A percentile compares a stretch with the other conserved stretches of the same genome.
Evolutionary conservation across 2,113 vertebrate species (phyloP).

Genomic region (Microcebus griseorufus): DNA sequence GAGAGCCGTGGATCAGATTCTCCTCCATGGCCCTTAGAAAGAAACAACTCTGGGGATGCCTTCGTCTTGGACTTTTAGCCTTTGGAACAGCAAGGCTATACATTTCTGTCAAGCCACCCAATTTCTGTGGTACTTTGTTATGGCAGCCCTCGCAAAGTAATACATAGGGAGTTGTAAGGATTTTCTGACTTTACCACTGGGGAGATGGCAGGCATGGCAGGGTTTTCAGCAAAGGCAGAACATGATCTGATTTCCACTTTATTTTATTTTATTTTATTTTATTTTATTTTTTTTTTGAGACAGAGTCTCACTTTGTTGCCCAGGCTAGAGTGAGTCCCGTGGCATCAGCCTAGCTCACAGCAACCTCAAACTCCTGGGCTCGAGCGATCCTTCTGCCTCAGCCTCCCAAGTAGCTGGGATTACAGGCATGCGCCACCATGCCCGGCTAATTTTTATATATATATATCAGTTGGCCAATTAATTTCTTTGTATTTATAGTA

Average conservation of each 20-base stretch:
- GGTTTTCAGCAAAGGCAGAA: background rate
- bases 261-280: too few species aligned
- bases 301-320: too few species aligned
- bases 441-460: too few species aligned
- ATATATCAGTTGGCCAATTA: too few species aligned
- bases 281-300: too few species aligned
- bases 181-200: background rate
- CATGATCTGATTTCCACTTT: background rate
- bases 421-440: too few species aligned
- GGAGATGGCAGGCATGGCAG: background rate
- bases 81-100: background rate
- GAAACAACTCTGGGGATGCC: accelerated
- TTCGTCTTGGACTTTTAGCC: background rate
- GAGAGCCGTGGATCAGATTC: background rate
- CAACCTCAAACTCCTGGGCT: too few species aligned
- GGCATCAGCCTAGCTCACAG: too few species aligned
- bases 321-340: too few species aligned
- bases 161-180: background rate
- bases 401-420: too few species aligned
- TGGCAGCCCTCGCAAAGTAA: background rate
- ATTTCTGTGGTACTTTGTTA: background rate
- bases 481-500: too few species aligned
- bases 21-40: background rate
- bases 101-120: background rate
- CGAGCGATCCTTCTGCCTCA: too few species aligned